Conservation (phyloP, 2,797 vertebrate species). For the Aldrovandia affinis region DNA sequence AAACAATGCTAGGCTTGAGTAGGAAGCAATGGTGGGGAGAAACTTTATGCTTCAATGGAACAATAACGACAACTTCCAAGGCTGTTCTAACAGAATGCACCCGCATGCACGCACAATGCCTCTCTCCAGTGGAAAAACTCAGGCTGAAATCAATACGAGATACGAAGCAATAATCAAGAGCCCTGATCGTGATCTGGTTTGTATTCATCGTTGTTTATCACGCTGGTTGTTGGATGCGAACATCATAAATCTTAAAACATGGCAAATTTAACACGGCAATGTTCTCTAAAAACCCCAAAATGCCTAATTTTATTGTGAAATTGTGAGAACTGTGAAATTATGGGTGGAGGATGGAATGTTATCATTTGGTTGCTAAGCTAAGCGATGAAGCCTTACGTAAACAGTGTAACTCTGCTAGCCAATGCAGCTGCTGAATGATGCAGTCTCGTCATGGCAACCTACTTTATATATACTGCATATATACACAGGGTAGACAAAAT, state of each 20-base stretch:
- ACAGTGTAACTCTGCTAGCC: background rate
- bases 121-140: background rate
- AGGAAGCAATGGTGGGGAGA: background rate
- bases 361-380: background rate
- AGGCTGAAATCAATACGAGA: background rate
- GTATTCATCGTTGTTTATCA: background rate
- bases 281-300: background rate
- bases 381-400: slow-evolving; percentile 3
- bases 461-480: background rate
- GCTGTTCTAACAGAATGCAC: background rate
- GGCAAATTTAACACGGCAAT: background rate
- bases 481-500: too few species aligned
- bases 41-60: background rate
- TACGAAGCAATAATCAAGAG: background rate
- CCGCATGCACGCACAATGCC: background rate
- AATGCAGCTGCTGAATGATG: background rate
- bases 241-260: background rate
- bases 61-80: background rate
- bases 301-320: background rate
- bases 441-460: background rate
- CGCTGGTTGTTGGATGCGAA: background rate
- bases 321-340: background rate
- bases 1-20: background rate
- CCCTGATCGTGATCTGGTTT: background rate
- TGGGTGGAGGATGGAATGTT: background rate